Conservation (phyloP, 2,888 invertebrate genomes). For the Cantharis rufa region DNA sequence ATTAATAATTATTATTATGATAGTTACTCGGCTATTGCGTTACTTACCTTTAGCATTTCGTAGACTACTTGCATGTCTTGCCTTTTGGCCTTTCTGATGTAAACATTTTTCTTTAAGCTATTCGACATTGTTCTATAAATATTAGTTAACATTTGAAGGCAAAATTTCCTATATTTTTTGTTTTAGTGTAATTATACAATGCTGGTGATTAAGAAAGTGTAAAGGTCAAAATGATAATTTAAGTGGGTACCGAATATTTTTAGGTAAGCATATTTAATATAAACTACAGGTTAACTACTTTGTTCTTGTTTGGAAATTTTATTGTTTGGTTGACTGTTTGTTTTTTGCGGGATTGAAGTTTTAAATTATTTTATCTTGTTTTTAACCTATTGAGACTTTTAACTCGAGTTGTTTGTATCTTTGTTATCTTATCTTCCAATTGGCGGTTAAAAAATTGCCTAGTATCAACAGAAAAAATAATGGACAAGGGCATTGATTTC, state of each 20-base stretch:
- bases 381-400: background rate
- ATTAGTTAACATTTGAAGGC: background rate
- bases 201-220: background rate
- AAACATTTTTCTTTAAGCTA: constrained; percentile 22
- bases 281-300: background rate
- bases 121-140: background rate
- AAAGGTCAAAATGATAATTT: background rate
- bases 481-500: too few species aligned
- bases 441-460: too few species aligned
- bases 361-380: background rate
- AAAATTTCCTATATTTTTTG: background rate
- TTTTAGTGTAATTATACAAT: background rate
- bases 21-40: background rate
- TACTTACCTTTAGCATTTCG: constrained; percentile 48
- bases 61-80: constrained; percentile 62
- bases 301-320: background rate
- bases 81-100: constrained; percentile 57
- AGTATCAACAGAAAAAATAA: too few species aligned
- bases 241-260: too few species aligned
- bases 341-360: background rate
- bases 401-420: too few species aligned
- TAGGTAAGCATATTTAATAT: background rate
- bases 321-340: background rate
- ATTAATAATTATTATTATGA: background rate
- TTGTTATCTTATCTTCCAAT: too few species aligned